Base-by-base conservation (phyloP, 2,113 vertebrate genomes). In the Syngnathus floridae region DNA sequence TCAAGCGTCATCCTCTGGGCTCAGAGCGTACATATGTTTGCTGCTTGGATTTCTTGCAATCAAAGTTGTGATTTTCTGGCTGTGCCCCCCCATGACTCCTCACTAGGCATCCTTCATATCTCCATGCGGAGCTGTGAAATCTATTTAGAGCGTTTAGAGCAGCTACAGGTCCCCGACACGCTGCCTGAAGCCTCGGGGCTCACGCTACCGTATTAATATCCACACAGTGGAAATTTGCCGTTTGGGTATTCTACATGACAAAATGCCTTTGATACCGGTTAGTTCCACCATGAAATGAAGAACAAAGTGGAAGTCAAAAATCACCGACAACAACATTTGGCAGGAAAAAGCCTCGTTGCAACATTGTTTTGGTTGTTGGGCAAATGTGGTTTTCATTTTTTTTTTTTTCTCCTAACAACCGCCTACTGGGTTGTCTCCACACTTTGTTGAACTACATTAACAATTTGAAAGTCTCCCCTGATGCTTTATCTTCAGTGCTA, bases 81-180 rank as follows among this genome's bases (percentile, higher is more conserved):
- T 73, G 69, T 21, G 67, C 35, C 40, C 59, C 56, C 76, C 69
- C 41, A 45, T 64, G 64, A 69, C 72, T 66, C 65, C 64, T 73
- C 65, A 67, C 69, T 41, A 70, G 75, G 65, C 62, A 74, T 72
- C 56, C 63, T 65, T 79, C 72, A 70, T 72, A 79, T 80, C 79
- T 74, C 75, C 31, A 57, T 59, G 69, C 72, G 72, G 63, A 69
- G 79, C 72, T 70, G 71, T 82, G 72, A 82, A 84, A 84, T 82
- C 77, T 75, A 80, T 80, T 84, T 76, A 58, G 70, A 72, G 74
- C 69, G 48, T 73, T 65, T 17, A 65, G 75, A 74, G 65, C 57
- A 72, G 70, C 74, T 70, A 60, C 72, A 84, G 72, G 79, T 78
- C 71, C 45, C 63, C 13, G 21, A 45, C 60, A 65, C 75, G 79